Base-by-base conservation (phyloP, 2,888 invertebrate genomes). In the Margaritifera margaritifera region DNA sequence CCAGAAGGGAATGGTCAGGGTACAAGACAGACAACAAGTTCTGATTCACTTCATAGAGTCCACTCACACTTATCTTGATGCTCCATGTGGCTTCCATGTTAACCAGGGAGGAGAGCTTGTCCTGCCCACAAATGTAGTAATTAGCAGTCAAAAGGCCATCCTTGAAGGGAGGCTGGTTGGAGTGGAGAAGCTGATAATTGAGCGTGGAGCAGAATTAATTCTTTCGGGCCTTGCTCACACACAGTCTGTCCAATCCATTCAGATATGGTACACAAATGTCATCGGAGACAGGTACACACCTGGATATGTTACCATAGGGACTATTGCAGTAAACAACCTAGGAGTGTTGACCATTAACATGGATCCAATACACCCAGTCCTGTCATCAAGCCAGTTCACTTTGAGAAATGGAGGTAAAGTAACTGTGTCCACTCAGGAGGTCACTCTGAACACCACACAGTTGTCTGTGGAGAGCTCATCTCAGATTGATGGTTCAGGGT, bases 21-120 rank as follows among this genome's bases (percentile, higher is more conserved):
- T 84, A 4, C 81, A 81, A 60, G 69, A 66, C 53, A 59, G 66
- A 15, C 85, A 85, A 62, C 79, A 80, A 57, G 67, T 84, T 11
- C 61, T 74, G 24, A 76, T 85, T 2, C 31, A 82, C 60, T 82
- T 80, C 72, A 81, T 84, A 6, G 81, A 78, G 50, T 79, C 83
- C 2, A 82, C 85, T 1, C 83, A 84, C 69, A 84, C 84, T 11
- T 84, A 83, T 61, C 70, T 85, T 8, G 82, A 84, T 67, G 72
- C 83, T 15, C 84, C 85, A 19, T 83, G 84, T 75, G 84, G 83
- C 25, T 77, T 85, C 64, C 81, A 83, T 69, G 77, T 85, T 0
- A 82, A 85, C 59, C 50, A 50, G 8, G 80, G 76, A n/a, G 85
- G 83, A 24, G 82, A 84, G 69, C 68, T 81, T 55, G 75, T 84